Percentiles rank a stretch among this genome's conserved stretches.
phyloP scores from a whole-genome alignment of 2,888 invertebrate species.

The Kuschelorhynchus macadamiae region DNA sequence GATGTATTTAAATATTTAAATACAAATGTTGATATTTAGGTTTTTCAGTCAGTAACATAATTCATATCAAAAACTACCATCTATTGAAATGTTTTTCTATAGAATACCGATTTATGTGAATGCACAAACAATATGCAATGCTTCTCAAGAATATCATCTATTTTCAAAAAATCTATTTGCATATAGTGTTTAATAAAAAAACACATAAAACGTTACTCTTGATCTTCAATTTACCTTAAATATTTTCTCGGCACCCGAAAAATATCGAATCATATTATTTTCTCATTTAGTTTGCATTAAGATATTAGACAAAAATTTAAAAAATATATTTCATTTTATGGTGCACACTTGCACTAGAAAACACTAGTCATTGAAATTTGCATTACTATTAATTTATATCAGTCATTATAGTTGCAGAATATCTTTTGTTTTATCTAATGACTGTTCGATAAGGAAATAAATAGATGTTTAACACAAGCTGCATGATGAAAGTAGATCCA shows the following conservation, averaged over 20 bases:
- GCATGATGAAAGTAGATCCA: not conserved
- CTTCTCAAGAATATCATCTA: too few species aligned
- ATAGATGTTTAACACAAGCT: not conserved
- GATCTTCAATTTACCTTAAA: too few species aligned
- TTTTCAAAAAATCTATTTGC: too few species aligned
- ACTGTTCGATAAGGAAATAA: not conserved
- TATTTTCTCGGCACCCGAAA: not conserved
- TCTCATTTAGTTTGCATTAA: not conserved
- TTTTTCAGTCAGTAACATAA: too few species aligned
- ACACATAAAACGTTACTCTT: too few species aligned
- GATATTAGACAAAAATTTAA: not conserved
- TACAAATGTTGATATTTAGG: too few species aligned
- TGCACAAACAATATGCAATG: too few species aligned
- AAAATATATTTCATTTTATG: not conserved
- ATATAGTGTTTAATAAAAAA: too few species aligned
- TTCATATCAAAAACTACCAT: too few species aligned
- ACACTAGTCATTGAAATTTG: conserved; percentile 12
- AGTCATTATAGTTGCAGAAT: not conserved
- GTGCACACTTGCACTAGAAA: conserved; percentile 3
- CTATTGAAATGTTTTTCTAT: too few species aligned
- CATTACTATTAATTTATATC: conserved; percentile 1
- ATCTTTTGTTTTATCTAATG: not conserved
- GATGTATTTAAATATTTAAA: too few species aligned
- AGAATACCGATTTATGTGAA: too few species aligned
- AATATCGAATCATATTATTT: not conserved